Base-by-base conservation (phyloP, 1,140 invertebrate genomes). In the Aphelinus atriplicis region DNA sequence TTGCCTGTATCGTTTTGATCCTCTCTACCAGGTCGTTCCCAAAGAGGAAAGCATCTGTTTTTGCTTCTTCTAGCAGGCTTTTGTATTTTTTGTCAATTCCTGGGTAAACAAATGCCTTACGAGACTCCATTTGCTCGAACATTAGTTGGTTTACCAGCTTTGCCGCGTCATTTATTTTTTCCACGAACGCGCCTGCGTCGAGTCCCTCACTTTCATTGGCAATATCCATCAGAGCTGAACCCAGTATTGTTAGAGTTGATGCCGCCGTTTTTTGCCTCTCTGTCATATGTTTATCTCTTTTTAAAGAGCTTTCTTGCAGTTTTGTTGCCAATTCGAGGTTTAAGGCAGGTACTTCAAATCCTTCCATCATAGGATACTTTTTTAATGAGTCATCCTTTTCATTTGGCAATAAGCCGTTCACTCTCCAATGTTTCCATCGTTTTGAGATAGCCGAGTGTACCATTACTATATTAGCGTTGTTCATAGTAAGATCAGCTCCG, bases 1-100 rank as follows among this genome's bases (percentile, higher is more conserved):
- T 55, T 3, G 79, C 58, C 46, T 75, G 75, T 2, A 72, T 3
- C 57, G 79, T 71, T 62, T 80, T 81, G 4, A 81, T 60, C n/a
- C 71, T 78, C 6, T 78, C 63, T 4, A 60, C 60, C 43, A 81
- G 53, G 53, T 77, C 63, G 10, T 71, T 71, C 50, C 77, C 79
- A 55, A 78, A 81, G 9, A 81, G 63, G 9, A 76, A 76, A 46
- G 50, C 47, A 47, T 81, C 79, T 7, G 71, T n/a, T 64, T 75
- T 75, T 2, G 67, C 69, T 43, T 76, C 65, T 10, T 74, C 50
- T 9, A 81, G 10, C 7, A 73, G 4, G 3, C 56, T 45, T 62
- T 73, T 78, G 1, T 71, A 61, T 26, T 73, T 3, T 66, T 77
- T 78, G 5, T 51, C 68, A 9, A 80, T 48, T 1, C 72, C 78